These are phyloP conservation scores for Platerodrilus igneus DNA, from an alignment of 2,888 invertebrate species.

Conservation along the genomic window DNA sequence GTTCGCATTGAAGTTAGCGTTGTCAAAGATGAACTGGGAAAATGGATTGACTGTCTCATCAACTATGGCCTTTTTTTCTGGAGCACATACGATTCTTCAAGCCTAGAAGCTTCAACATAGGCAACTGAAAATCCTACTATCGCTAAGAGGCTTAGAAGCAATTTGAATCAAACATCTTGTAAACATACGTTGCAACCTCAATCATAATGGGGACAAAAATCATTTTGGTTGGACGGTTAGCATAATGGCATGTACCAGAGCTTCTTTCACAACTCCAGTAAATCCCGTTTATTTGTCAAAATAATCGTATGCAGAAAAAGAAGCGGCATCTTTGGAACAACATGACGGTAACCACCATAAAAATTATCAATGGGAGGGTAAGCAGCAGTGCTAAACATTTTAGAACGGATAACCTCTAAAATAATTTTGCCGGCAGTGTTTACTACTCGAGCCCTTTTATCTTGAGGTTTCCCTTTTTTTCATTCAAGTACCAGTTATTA, in stretches of 20 bases:
- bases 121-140: slow-evolving; percentile 16
- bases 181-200: slow-evolving; percentile 13
- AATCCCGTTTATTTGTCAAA: no score
- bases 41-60: slow-evolving; percentile 1
- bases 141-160: slow-evolving; percentile 4
- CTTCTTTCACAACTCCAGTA: no score
- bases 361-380: no score
- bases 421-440: no score
- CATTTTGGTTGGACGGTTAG: slow-evolving; percentile 22
- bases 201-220: slow-evolving; percentile 20
- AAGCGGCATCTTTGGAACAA: no score
- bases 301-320: no score
- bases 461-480: no score
- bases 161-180: slow-evolving; percentile 18
- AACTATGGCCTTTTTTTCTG: slow-evolving; percentile 1
- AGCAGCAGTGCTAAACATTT: no score
- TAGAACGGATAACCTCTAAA: no score
- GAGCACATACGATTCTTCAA: slow-evolving; percentile 20
- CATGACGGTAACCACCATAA: no score
- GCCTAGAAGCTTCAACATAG: slow-evolving; percentile 16
- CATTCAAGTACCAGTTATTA: no score
- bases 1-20: slow-evolving; percentile 25
- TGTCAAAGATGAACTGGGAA: slow-evolving; percentile 23
- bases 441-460: no score
- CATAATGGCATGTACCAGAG: slow-evolving; percentile 22